Evolutionary conservation across 2,888 invertebrate species (phyloP).

Genomic region (Xestia c-nigrum): DNA sequence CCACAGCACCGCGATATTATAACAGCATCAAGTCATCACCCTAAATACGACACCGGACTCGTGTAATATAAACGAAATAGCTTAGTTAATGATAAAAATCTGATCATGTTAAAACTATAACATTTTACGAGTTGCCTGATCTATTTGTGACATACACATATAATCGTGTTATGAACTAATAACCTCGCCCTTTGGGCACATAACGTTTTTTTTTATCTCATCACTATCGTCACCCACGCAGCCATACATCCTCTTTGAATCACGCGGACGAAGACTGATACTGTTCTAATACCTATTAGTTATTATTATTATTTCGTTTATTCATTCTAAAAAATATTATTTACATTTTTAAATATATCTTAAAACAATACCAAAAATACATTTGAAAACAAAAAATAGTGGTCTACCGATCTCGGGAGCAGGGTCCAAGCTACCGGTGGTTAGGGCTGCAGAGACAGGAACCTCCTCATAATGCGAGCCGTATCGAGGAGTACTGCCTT

Average conservation of each 20-base stretch:
- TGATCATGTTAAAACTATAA: constrained; percentile 18
- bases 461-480: no score
- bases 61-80: constrained; percentile 26
- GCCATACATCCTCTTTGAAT: constrained; percentile 40
- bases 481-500: no score
- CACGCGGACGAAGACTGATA: constrained; percentile 39
- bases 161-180: constrained; percentile 53
- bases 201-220: constrained; percentile 59
- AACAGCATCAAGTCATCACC: not conserved
- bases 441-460: no score
- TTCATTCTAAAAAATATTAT: no score
- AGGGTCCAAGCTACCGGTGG: no score
- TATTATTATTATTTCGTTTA: no score
- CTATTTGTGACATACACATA: constrained; percentile 46
- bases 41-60: constrained; percentile 2
- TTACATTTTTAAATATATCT: no score
- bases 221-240: constrained; percentile 65
- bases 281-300: constrained; percentile 6
- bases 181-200: constrained; percentile 69
- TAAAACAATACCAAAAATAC: no score
- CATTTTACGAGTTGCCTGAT: constrained; percentile 47
- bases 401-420: no score
- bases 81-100: constrained; percentile 41
- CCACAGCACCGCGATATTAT: not conserved
- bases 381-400: no score